Base-by-base conservation (phyloP, 2,888 invertebrate genomes). In the Luperina nickerlii region DNA sequence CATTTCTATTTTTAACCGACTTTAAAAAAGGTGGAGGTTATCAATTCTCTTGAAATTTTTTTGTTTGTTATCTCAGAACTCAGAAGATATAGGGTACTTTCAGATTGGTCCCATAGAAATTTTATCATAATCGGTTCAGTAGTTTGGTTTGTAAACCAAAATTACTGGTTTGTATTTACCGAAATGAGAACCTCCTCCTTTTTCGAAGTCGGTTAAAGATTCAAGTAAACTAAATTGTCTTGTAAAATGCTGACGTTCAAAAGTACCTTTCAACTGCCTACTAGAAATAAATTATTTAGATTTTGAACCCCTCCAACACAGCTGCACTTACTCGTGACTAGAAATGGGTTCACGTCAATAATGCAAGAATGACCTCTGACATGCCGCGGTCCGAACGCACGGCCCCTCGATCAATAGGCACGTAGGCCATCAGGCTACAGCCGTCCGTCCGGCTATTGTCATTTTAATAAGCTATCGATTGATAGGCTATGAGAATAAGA, bases 261-360 rank as follows among this genome's bases (percentile, higher is more conserved):
- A 68, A 20, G 27, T n/a, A 5, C 42, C 9, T 9, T 45, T 18
- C 15, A 66, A 66, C 8, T 3, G 38, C 18, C 15, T 5, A 18
- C 4, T 54, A 24, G 9, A 60, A 27, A 57, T 57, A 54, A 60
- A 60, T 71, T 6, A 38, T 57, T 57, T n/a, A n/a, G 18, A 38
- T n/a, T 71, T 11, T 62, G n/a, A 51, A 6, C 7, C 20, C 15
- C 24, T 38, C 54, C 38, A 32, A 66, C 15, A 60, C 48, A 79
- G 48, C 57, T 38, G 69, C 24, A 79, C 18, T 8, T 27, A 24
- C 18, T 42, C 0, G 45, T 18, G 27, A 9, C 9, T 13, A 32
- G 42, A 32, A n/a, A 80, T 32, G 11, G 13, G 51, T 45, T 48
- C 77, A 62, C n/a, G 18, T 71, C 62, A 80, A 80, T 78, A 63